A percentile compares a stretch with the other conserved stretches of the same genome.
phyloP scores from a whole-genome alignment of 2,797 vertebrate genomes.

The Sebastes steindachneri region DNA sequence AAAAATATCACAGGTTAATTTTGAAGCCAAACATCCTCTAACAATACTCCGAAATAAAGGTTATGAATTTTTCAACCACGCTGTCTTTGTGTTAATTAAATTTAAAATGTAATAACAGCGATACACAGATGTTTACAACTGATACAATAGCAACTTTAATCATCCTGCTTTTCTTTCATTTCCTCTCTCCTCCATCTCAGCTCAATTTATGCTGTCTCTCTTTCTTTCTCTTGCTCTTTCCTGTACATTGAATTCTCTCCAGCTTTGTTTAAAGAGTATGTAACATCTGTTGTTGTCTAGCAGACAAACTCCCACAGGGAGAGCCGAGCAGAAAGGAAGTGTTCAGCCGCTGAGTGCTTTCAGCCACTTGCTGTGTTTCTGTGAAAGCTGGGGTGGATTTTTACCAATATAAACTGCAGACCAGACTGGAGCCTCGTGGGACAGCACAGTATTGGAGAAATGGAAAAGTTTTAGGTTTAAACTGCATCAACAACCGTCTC shows the following conservation, averaged over 20 bases:
- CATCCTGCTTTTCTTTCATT: neutral
- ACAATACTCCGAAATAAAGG: neutral
- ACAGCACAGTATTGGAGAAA: neutral
- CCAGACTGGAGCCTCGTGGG: conserved; percentile 7
- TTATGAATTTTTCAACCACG: neutral
- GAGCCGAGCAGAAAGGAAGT: conserved; percentile 13
- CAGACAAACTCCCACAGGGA: conserved; percentile 21
- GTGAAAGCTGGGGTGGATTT: conserved; percentile 9
- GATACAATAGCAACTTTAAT: neutral
- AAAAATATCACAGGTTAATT: neutral
- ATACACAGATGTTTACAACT: neutral
- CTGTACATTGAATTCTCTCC: neutral
- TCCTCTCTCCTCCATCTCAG: neutral
- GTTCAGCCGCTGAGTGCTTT: conserved; percentile 28
- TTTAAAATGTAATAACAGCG: neutral
- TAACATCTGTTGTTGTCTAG: conserved; percentile 39
- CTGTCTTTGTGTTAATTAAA: neutral
- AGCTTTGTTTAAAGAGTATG: conserved; percentile 11
- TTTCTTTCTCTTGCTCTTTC: neutral
- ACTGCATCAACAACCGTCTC: neutral
- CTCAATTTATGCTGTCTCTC: neutral
- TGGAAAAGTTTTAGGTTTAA: neutral
- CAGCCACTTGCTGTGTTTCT: conserved; percentile 9
- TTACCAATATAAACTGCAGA: neutral
- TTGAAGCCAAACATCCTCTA: neutral